phyloP scores from a whole-genome alignment of 2,113 vertebrate species.

The Pogona vitticeps region DNA sequence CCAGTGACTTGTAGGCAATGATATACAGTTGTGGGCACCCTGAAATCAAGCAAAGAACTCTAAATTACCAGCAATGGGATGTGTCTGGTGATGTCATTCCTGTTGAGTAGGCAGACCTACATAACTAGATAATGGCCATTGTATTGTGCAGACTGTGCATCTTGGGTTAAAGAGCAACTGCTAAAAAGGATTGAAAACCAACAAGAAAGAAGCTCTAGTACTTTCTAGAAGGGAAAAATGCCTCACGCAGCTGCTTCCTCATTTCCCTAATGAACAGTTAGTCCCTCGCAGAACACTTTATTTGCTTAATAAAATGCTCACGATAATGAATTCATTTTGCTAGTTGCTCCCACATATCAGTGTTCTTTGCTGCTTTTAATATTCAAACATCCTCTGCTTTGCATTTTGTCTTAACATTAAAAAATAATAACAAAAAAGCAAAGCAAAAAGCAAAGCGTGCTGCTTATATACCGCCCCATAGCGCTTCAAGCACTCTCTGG shows the following conservation, averaged over 20 bases:
- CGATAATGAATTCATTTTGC: slow-evolving; percentile 50
- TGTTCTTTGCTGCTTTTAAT: slow-evolving; percentile 48
- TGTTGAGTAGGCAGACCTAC: too few relatives aligned
- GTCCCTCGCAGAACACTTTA: slow-evolving; percentile 40
- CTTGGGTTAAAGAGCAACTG: slow-evolving; percentile 11
- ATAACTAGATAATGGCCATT: too few relatives aligned
- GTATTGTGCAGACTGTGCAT: background rate
- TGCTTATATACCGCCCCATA: too few relatives aligned
- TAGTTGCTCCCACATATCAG: slow-evolving; percentile 47
- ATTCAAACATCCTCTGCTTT: slow-evolving; percentile 55
- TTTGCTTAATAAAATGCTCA: slow-evolving; percentile 52
- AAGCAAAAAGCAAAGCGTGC: too few relatives aligned
- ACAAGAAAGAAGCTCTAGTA: slow-evolving; percentile 38
- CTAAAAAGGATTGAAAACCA: slow-evolving; percentile 36
- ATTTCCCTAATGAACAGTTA: slow-evolving; percentile 56
- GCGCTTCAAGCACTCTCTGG: too few relatives aligned
- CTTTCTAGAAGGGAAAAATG: background rate
- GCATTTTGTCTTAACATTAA: slow-evolving; percentile 37
- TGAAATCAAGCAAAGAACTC: too few relatives aligned
- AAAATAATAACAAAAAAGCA: slow-evolving; percentile 37
- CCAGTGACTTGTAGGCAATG: too few relatives aligned
- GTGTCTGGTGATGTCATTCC: too few relatives aligned
- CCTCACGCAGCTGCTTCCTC: slow-evolving; percentile 33
- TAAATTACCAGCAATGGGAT: too few relatives aligned
- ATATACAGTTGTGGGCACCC: too few relatives aligned